Percentiles rank a stretch among this genome's conserved stretches.
Evolutionary conservation across 2,888 invertebrate genomes (phyloP).

Genomic region (Pelosia muscerda): DNA sequence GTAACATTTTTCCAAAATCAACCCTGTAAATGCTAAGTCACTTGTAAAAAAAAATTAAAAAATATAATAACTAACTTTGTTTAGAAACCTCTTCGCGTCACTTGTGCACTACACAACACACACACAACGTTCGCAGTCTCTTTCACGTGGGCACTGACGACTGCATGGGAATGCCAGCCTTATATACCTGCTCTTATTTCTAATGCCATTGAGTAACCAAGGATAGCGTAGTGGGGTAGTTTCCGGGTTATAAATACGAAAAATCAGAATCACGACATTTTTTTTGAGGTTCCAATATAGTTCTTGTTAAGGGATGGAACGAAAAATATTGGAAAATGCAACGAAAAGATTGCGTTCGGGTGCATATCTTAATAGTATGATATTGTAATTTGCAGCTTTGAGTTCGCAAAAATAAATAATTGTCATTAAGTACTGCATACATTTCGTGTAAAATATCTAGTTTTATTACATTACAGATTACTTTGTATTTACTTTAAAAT

Average conservation of each 20-base stretch:
- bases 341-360: neutral
- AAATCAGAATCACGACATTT: constrained; percentile 14
- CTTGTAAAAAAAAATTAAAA: constrained; percentile 14
- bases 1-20: neutral
- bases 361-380: neutral
- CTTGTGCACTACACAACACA: constrained; percentile 47
- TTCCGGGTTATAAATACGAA: constrained; percentile 51
- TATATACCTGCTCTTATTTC: constrained; percentile 69
- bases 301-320: neutral
- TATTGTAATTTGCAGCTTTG: neutral
- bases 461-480: neutral
- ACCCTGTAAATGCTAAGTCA: constrained; percentile 6
- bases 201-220: constrained; percentile 49
- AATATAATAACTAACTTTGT: constrained; percentile 37
- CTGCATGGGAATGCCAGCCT: constrained; percentile 35
- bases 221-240: constrained; percentile 53
- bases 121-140: constrained; percentile 35
- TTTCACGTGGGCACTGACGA: constrained; percentile 46
- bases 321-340: neutral
- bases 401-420: neutral
- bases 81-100: constrained; percentile 21
- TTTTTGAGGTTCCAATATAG: neutral
- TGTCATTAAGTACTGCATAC: neutral
- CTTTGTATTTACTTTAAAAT: neutral
- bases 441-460: neutral